Conservation (phyloP, 2,888 invertebrate species). For the Epinotia demarniana region DNA sequence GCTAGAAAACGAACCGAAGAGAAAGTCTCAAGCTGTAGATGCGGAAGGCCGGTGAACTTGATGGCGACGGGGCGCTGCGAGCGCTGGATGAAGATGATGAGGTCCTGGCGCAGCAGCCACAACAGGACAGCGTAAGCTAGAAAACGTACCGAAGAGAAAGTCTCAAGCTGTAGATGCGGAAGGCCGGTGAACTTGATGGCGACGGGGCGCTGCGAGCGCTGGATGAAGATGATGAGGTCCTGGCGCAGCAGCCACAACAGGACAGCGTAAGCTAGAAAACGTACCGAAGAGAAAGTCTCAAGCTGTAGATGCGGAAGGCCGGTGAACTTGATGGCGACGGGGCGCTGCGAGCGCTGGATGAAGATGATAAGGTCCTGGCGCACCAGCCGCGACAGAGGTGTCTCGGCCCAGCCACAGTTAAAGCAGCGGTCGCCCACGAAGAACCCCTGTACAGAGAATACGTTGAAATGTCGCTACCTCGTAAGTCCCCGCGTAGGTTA, state of each 20-base stretch:
- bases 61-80: conserved; percentile 67
- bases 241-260: conserved; percentile 59
- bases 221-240: conserved; percentile 63
- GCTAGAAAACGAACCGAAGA: no score
- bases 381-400: conserved; percentile 59
- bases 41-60: conserved; percentile 67
- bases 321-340: conserved; percentile 67
- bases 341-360: conserved; percentile 63
- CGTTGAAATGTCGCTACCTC: background rate
- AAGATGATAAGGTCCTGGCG: conserved; percentile 61
- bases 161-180: conserved; percentile 67
- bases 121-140: background rate
- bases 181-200: conserved; percentile 68
- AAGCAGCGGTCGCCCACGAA: conserved; percentile 67
- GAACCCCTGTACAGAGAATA: conserved; percentile 58
- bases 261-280: conserved; percentile 22
- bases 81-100: conserved; percentile 62
- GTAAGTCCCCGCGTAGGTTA: no score
- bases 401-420: conserved; percentile 68
- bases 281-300: conserved; percentile 71
- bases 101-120: conserved; percentile 48
- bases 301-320: conserved; percentile 66
- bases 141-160: conserved; percentile 67
- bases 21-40: conserved; percentile 47
- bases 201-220: conserved; percentile 65